Evolutionary conservation across 2,113 vertebrate genomes (phyloP), one percentile per base, ranked within the genome.

Genomic region (Chloropsis hardwickii): DNA sequence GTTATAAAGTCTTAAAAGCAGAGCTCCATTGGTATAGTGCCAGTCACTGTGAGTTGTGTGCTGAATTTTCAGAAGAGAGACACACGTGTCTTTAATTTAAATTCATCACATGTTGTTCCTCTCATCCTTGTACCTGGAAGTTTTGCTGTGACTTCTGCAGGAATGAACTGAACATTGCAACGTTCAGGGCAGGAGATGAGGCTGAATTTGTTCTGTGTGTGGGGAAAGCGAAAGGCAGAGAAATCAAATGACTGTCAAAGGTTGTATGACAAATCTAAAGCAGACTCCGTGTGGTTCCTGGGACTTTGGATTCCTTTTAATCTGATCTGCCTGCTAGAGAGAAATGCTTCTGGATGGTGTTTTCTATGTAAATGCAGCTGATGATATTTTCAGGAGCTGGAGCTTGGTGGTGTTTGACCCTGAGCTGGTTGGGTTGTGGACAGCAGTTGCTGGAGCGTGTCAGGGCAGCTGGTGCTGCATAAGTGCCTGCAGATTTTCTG

Each of bases 91-190:
- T 86, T 51, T 60, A 9, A 6, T 77, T 78, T 70, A 15, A 65
- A 58, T 45, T 56, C 35, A n/a, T 71, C 2, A 0, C 2, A 1
- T 31, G 10, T 21, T 56, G 21, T 50, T 73, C 54, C 20, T 62
- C 72, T 90, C 19, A 5, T 39, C 71, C 42, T n/a, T 2, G 1
- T 81, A 16, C 57, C 65, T 44, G 65, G 29, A 39, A 71, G 24
- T 69, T 87, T 82, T 70, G 17, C 51, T 51, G 37, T 37, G 22
- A 39, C 28, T 91, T 48, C 14, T 7, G 4, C 12, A 37, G 78
- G 58, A n/a, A 25, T 4, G 28, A 95, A 18, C n/a, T 0, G 1
- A 50, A 11, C 2, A 2, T 18, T 1, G 3, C 53, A 31, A 7
- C 8, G 2, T 24, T 27, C 16, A 12, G 6, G 35, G 35, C 64